Evolutionary conservation across 2,888 invertebrate species (phyloP).

Genomic region (Caradrina clavipalpis): DNA sequence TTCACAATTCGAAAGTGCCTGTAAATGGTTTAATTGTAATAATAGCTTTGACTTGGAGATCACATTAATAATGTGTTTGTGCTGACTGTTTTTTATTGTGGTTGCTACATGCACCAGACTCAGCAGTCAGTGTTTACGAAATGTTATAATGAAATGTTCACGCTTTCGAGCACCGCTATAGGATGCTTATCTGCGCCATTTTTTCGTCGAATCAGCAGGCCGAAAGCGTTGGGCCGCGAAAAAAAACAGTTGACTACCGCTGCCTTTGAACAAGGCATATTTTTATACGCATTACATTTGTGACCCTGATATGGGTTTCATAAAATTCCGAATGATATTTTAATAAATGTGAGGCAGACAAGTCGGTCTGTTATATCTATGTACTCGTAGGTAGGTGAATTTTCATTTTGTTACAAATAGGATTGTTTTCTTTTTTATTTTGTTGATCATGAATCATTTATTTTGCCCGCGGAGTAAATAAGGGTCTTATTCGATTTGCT

Average conservation of each 20-base stretch:
- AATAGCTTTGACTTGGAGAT: no score
- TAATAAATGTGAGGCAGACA: conserved; percentile 51
- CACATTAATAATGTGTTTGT: background rate
- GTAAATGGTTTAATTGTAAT: no score
- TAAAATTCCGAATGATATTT: conserved; percentile 55
- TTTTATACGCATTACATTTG: conserved; percentile 37
- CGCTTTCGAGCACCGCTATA: background rate
- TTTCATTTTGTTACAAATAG: conserved; percentile 39
- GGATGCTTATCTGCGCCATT: background rate
- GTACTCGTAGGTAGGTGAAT: conserved; percentile 8
- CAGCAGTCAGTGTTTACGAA: no score
- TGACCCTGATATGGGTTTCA: conserved; percentile 54
- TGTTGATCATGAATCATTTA: conserved; percentile 57
- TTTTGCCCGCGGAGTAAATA: conserved; percentile 38
- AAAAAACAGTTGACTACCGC: conserved; percentile 34
- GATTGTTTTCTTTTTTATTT: conserved; percentile 46
- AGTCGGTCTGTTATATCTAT: conserved; percentile 25
- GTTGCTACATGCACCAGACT: background rate
- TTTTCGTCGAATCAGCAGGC: background rate
- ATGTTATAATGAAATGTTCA: background rate
- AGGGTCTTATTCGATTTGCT: conserved; percentile 41
- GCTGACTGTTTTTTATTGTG: conserved; percentile 4
- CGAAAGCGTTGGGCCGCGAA: background rate
- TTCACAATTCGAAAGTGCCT: no score
- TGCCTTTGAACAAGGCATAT: conserved; percentile 23